Conservation (phyloP, 2,888 invertebrate species). For the Mesorhabditis spiculigera region DNA sequence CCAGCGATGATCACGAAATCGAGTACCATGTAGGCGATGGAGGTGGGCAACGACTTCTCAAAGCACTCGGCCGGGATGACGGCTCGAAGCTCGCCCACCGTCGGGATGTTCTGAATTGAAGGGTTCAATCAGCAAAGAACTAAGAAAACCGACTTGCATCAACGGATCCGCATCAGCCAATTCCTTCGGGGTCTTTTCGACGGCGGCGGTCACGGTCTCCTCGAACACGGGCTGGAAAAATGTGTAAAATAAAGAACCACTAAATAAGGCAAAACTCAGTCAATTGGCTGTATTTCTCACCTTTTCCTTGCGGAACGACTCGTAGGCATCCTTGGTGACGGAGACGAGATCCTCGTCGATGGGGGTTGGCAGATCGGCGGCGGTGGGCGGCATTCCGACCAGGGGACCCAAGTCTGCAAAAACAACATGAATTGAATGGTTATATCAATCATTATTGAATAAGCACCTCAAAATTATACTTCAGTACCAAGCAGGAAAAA, state of each 20-base stretch:
- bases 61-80: slow-evolving; percentile 54
- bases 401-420: slow-evolving; percentile 3
- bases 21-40: slow-evolving; percentile 41
- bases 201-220: too few species aligned
- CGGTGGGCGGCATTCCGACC: slow-evolving; percentile 37
- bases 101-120: slow-evolving; percentile 26
- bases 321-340: background rate
- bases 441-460: background rate
- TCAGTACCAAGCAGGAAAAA: too few species aligned
- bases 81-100: slow-evolving; percentile 44
- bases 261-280: too few species aligned
- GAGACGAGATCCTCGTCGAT: slow-evolving; percentile 20
- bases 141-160: background rate
- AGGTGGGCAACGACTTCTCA: slow-evolving; percentile 42
- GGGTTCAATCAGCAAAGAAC: too few species aligned
- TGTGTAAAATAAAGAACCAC: too few species aligned
- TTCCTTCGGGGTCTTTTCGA: too few species aligned
- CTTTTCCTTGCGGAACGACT: too few species aligned
- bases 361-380: slow-evolving; percentile 31
- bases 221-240: too few species aligned
- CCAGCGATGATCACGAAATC: slow-evolving; percentile 31
- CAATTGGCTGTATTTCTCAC: too few species aligned
- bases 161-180: background rate
- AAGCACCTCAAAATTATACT: too few species aligned
- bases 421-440: background rate